Base-by-base conservation (phyloP, 2,113 vertebrate genomes). In the Tachysurus fulvidraco region DNA sequence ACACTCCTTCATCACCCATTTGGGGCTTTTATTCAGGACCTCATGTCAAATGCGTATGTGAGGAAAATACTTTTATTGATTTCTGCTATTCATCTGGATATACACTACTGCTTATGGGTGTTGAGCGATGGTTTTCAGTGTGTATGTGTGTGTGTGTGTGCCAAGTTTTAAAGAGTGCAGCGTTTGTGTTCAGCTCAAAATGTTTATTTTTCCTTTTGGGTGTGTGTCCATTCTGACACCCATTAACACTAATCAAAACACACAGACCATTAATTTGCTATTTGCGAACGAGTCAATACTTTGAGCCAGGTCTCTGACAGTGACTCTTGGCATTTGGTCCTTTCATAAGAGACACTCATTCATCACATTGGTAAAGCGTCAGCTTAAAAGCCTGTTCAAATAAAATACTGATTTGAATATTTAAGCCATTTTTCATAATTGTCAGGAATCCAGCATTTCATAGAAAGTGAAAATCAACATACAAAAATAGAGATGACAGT, bases 191-290 rank as follows among this genome's bases (percentile, higher is more conserved):
- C 55, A 41, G 74, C 65, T 79, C 59, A 90, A 78, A 69, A 73
- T 85, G 87, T 90, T 88, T 88, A 83, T 87, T 90, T 90, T 88
- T 83, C 87, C 64, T 23, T 41, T 13, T 81, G 86, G 88, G 88
- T 16, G 88, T 80, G 83, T 80, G 54, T 13, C 44, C 30, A 77
- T 57, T 76, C 69, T 79, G 85, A 89, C 41, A 85, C 54, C 60
- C 77, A 77, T 73, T 62, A 44, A 60, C 28, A n/a, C 25, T 44
- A 64, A 50, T 83, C 81, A 83, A 62, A 87, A 79, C 59, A 82
- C 69, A n/a, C 23, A 85, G 52, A 60, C 78, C 9, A 41, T 41
- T 80, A 36, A 10, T 57, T 80, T 59, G 16, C 16, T 57, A 28
- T 57, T n/a, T 74, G 71, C 4, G 1, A 46, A 21, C 13, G 12